Base-by-base conservation (phyloP, 92 coral and sea anemone species). In the Galaxea fascicularis region DNA sequence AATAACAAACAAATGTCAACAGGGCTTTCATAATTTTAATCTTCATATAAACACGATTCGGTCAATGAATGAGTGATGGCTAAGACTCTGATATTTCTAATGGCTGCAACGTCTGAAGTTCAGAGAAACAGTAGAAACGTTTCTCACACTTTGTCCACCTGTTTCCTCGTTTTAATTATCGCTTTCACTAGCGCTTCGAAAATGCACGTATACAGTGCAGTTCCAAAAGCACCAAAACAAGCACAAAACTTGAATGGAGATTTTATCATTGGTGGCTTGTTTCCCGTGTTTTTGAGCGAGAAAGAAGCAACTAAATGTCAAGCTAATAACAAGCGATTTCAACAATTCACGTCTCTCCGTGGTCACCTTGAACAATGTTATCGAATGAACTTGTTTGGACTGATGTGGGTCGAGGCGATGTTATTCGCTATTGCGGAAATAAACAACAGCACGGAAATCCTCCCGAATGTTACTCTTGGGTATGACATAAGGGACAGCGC, bases 351-450 rank as follows among this genome's bases (percentile, higher is more conserved):
- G 81, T 71, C 86, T 13, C 80, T 84, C 0, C 87, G 75, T 6
- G 82, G 89, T 49, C 94, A 93, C 11, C 71, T 46, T 0, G 71
- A 26, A 17, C 73, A 76, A 22, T 97, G 99, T 65, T 93, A 93
- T 26, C 59, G 74, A 77, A 81, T 97, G n/a, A 97, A 97, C 49
- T 46, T 80, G 22, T 89, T 84, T 11, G 99, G 95, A 20, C 65
- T 94, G 27, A 95, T 97, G 98, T 97, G 99, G 99, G 88, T 93
- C 4, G 99, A 97, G 75, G 98, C 99, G 7, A 89, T 95, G 92
- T 58, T 93, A 18, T 97, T 89, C 56, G 94, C 99, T 0, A 93
- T 95, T 20, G 68, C 64, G 25, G 95, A 89, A 56, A 90, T 93
- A 7, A 97, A 97, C 71, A 77, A 68, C 65, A 73, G 85, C 58